A percentile compares a stretch with the other conserved stretches of the same genome.
phyloP scores from a whole-genome alignment of 1,140 invertebrate genomes.

The Drosophila dunni region DNA sequence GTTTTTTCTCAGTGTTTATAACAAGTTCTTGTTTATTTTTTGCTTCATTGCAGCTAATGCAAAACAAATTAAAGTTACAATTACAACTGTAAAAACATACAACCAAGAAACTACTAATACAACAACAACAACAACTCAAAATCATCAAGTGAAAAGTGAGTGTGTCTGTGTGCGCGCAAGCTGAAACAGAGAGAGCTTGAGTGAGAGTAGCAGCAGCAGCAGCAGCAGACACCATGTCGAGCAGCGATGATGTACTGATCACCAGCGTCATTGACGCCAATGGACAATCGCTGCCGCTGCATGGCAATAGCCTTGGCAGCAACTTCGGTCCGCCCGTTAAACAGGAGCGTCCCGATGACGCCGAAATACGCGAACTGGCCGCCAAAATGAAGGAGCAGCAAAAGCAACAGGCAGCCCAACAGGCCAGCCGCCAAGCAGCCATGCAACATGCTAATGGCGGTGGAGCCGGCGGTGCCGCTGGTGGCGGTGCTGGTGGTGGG shows the following conservation, averaged over 20 bases:
- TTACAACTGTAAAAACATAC: conserved; percentile 15
- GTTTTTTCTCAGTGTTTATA: conserved; percentile 7
- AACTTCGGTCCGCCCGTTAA: conserved; percentile 86
- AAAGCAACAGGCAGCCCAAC: conserved; percentile 84
- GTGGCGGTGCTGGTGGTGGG: conserved; percentile 31
- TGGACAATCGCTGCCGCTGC: conserved; percentile 71
- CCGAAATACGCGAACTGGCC: conserved; percentile 93
- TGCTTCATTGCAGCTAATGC: conserved; percentile 29
- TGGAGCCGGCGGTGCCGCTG: conserved; percentile 43
- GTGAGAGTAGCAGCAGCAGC: not conserved
- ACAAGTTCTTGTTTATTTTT: conserved; percentile 29
- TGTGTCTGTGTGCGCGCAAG: not conserved
- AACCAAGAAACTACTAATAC: conserved; percentile 7
- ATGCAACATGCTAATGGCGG: conserved; percentile 74
- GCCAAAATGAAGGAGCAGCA: conserved; percentile 94
- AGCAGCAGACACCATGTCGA: conserved; percentile 44
- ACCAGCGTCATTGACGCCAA: conserved; percentile 75
- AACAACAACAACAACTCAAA: conserved; percentile 18
- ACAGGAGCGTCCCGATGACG: conserved; percentile 92
- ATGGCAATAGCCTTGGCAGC: conserved; percentile 72
- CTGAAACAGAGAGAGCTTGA: conserved; percentile 14
- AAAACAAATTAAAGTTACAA: conserved; percentile 41
- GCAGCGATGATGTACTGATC: conserved; percentile 73
- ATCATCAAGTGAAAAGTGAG: conserved; percentile 6
- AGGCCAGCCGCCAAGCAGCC: conserved; percentile 73